phyloP scores from a whole-genome alignment of 2,888 invertebrate species.

The Caenorhabditis becei region DNA sequence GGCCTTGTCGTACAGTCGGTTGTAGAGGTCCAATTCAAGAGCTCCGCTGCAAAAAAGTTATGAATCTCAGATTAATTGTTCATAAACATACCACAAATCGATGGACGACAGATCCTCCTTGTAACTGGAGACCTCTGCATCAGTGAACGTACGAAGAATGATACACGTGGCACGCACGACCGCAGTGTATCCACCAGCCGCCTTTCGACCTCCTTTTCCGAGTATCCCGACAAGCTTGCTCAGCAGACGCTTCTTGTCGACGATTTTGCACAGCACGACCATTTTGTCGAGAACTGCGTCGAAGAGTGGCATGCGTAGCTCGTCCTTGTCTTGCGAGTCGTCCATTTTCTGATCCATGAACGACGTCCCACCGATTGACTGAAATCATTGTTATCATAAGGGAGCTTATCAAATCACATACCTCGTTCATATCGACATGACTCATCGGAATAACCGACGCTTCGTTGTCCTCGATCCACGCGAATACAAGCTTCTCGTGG shows the following conservation, averaged over 20 bases:
- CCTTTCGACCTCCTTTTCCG: slow-evolving; percentile 46
- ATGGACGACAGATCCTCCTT: slow-evolving; percentile 11
- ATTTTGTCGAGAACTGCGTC: slow-evolving; percentile 50
- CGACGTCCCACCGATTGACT: slow-evolving; percentile 52
- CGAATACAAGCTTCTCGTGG: slow-evolving; percentile 51
- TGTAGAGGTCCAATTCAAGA: slow-evolving; percentile 21
- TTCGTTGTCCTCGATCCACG: slow-evolving; percentile 46
- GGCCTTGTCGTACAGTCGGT: slow-evolving; percentile 34
- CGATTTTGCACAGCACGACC: slow-evolving; percentile 30
- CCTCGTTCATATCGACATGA: slow-evolving; percentile 62
- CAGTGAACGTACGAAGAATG: slow-evolving; percentile 57
- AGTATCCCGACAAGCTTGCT: slow-evolving; percentile 14
- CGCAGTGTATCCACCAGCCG: slow-evolving; percentile 57
- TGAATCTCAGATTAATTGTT: not conserved
- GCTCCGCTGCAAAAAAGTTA: slow-evolving; percentile 15
- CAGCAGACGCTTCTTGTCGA: slow-evolving; percentile 34
- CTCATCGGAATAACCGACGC: slow-evolving; percentile 10
- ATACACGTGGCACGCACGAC: slow-evolving; percentile 63
- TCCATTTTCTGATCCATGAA: slow-evolving; percentile 37
- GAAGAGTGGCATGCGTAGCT: slow-evolving; percentile 47
- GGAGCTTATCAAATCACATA: not conserved
- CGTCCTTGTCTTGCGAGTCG: slow-evolving; percentile 29
- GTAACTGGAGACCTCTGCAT: slow-evolving; percentile 40
- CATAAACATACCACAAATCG: slow-evolving; percentile 11
- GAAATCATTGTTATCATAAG: not conserved